Evolutionary conservation across 2,113 vertebrate species (phyloP), one percentile per base, ranked within the genome.

Genomic region (Emberiza fucata): DNA sequence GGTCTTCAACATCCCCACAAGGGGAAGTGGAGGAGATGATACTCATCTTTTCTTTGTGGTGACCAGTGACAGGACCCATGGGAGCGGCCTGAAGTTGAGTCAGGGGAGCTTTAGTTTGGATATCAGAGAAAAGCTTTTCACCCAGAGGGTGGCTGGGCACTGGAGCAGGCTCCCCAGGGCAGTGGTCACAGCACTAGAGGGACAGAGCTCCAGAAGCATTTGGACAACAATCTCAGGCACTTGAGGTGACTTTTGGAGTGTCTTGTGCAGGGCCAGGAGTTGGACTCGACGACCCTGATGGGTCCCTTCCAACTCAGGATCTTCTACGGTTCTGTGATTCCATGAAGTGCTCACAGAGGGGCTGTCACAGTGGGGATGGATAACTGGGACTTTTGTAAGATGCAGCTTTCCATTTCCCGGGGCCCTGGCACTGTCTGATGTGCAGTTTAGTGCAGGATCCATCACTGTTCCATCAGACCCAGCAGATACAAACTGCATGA

Each of bases 401-500:
- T 6, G 35, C 57, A 82, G 8, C 44, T 91, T 86, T 15, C 42
- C 16, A 35, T 69, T 60, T 47, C 12, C 39, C 53, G 51, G 53
- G 35, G 31, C 40, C 14, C 37, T 0, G 1, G 35, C 35, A 8
- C 28, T 25, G 48, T 8, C 23, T 5, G 29, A 5, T 2, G 22
- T 13, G 45, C 35, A 27, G 59, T 13, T 84, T 9, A 57, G 54
- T 11, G 20, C 61, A 47, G 81, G 29, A 31, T 57, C 75, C 29
- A n/a, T n/a, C 64, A 35, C 9, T 15, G 39, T 12, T 57, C 40
- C 39, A 13, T 54, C 44, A 47, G 24, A 35, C 50, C 28, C 1
- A 1, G 28, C 10, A 6, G 3, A 11, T 1, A 29, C 6, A 35
- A 71, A 75, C 25, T 27, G 57, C 48, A n/a, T 16, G 35, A 9